Conservation (phyloP, 2,797 vertebrate species). For the Cyclopterus lumpus region DNA sequence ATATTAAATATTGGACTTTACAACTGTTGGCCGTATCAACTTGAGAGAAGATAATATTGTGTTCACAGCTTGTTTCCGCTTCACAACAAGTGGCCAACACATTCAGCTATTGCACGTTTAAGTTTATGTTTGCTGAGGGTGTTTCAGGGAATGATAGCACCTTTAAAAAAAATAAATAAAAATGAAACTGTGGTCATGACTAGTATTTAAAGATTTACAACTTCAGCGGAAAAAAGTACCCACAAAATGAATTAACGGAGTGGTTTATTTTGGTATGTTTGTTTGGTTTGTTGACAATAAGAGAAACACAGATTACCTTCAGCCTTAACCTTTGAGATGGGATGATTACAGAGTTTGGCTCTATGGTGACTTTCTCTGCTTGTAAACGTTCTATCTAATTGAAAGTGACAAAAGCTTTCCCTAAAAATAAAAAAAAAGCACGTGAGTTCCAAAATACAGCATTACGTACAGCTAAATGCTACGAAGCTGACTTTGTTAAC, state of each 20-base stretch:
- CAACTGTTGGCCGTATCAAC: not conserved
- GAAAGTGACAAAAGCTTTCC: conserved; percentile 11
- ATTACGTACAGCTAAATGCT: conserved; percentile 25
- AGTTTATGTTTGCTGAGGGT: not conserved
- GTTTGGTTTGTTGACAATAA: not conserved
- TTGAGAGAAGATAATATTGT: not conserved
- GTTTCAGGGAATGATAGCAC: not conserved
- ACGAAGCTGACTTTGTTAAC: not conserved
- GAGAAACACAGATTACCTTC: conserved; percentile 1
- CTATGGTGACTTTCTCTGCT: conserved; percentile 22
- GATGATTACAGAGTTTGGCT: conserved; percentile 13
- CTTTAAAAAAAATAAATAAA: not conserved
- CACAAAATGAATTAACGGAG: not conserved
- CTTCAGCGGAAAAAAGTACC: not conserved
- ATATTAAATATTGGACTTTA: not conserved
- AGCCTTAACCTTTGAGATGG: not conserved
- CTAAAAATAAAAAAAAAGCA: conserved; percentile 11
- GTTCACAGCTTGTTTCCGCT: not conserved
- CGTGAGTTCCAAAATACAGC: conserved; percentile 23
- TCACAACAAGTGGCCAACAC: not conserved
- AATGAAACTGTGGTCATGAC: not conserved
- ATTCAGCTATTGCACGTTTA: not conserved
- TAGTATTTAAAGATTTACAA: not conserved
- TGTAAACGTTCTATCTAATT: conserved; percentile 43
- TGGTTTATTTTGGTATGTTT: conserved; percentile 7